Evolutionary conservation across 2,797 vertebrate genomes (phyloP).

Genomic region (Dipus sagitta): DNA sequence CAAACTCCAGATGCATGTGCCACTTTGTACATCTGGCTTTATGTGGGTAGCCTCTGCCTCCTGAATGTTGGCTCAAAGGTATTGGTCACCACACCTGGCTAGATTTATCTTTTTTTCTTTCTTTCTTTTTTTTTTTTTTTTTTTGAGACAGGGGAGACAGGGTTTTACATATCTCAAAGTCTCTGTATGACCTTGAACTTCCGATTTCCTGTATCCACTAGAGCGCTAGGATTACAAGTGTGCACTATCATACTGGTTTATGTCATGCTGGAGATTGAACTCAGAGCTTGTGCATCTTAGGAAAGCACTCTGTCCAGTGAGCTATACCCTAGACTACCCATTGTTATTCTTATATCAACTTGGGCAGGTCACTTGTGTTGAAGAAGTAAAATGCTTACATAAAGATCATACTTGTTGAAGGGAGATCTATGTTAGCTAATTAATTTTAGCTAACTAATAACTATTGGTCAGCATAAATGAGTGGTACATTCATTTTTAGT

Average conservation of each 20-base stretch:
- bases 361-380: not conserved
- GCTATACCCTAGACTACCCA: not conserved
- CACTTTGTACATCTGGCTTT: too few relatives aligned
- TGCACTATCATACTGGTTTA: not conserved
- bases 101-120: not conserved
- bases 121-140: not conserved
- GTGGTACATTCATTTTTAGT: not conserved
- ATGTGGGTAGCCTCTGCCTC: too few relatives aligned
- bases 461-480: not conserved
- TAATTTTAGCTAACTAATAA: not conserved
- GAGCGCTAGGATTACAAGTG: not conserved
- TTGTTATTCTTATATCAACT: not conserved
- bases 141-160: not conserved
- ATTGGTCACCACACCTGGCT: too few relatives aligned
- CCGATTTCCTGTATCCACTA: not conserved
- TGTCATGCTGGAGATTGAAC: not conserved
- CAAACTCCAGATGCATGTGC: too few relatives aligned
- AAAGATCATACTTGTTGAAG: not conserved
- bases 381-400: not conserved
- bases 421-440: not conserved
- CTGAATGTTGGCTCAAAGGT: too few relatives aligned
- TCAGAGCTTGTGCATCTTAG: not conserved
- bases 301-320: not conserved
- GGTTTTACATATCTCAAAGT: not conserved
- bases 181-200: not conserved